These are phyloP conservation scores for Prinia subflava DNA, from an alignment of 2,113 vertebrate species.

Conservation along the genomic window DNA sequence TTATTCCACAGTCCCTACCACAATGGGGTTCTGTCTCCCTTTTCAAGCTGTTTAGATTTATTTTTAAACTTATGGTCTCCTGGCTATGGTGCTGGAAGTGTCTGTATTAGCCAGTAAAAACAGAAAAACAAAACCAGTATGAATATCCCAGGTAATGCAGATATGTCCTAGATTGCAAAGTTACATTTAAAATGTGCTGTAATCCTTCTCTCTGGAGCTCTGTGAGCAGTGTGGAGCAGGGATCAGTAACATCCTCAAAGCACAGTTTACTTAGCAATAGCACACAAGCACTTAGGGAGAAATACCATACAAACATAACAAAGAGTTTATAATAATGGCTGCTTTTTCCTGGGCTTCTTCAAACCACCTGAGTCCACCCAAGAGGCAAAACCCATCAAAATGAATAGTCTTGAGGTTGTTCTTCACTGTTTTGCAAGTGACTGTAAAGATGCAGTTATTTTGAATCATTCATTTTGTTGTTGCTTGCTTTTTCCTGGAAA, in stretches of 20 bases:
- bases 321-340: neutral
- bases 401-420: neutral
- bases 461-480: neutral
- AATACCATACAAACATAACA: neutral
- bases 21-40: neutral
- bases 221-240: neutral
- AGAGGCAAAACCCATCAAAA: neutral
- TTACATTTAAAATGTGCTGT: neutral
- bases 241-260: neutral
- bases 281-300: neutral
- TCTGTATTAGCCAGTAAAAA: neutral
- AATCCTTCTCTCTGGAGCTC: neutral
- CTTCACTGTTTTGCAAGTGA: neutral
- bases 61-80: neutral
- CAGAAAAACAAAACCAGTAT: neutral
- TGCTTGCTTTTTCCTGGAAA: neutral
- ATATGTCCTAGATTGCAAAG: neutral
- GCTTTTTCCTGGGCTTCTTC: neutral
- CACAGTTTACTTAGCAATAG: neutral
- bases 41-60: neutral
- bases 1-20: neutral
- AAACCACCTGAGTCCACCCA: neutral
- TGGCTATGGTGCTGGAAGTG: neutral
- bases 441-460: neutral
- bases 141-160: neutral